phyloP scores from a whole-genome alignment of 2,888 invertebrate genomes.

The Drosophila limbata region DNA sequence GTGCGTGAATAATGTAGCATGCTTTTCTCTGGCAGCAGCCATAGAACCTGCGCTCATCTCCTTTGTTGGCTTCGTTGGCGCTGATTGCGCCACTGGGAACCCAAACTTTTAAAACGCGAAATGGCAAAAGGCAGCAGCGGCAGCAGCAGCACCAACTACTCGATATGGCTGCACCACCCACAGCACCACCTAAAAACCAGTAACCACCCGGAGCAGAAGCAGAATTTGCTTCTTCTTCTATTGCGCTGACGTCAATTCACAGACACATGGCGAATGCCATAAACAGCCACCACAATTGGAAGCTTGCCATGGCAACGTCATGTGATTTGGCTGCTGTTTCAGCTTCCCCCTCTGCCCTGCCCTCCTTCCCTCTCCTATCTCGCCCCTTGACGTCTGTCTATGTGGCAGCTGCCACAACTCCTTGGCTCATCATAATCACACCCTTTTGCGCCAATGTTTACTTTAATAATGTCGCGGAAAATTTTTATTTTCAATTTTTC shows the following conservation, averaged over 20 bases:
- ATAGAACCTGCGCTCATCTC: constrained; percentile 55
- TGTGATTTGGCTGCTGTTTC: constrained; percentile 30
- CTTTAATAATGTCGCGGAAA: constrained; percentile 82
- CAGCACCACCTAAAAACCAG: not conserved
- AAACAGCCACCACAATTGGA: constrained; percentile 79
- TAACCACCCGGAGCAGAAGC: constrained; percentile 6
- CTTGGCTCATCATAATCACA: constrained; percentile 78
- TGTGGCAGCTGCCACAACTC: constrained; percentile 53
- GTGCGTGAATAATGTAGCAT: constrained; percentile 68
- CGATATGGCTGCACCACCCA: constrained; percentile 11
- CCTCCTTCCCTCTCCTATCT: not conserved
- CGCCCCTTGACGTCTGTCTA: not conserved
- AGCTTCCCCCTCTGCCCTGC: not conserved
- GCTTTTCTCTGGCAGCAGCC: constrained; percentile 57
- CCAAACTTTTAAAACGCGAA: constrained; percentile 73
- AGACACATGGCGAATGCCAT: constrained; percentile 78
- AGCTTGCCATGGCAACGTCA: constrained; percentile 70
- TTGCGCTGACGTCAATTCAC: constrained; percentile 72
- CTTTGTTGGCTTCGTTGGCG: constrained; percentile 56
- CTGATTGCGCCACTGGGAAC: constrained; percentile 79
- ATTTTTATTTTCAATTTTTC: constrained; percentile 81
- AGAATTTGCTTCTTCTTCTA: constrained; percentile 9
- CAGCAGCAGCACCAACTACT: constrained; percentile 13
- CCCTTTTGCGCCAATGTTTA: constrained; percentile 79
- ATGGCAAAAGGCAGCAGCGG: constrained; percentile 45